Conservation (phyloP, 1,140 invertebrate genomes). For the Hylyphantes graminicola region DNA sequence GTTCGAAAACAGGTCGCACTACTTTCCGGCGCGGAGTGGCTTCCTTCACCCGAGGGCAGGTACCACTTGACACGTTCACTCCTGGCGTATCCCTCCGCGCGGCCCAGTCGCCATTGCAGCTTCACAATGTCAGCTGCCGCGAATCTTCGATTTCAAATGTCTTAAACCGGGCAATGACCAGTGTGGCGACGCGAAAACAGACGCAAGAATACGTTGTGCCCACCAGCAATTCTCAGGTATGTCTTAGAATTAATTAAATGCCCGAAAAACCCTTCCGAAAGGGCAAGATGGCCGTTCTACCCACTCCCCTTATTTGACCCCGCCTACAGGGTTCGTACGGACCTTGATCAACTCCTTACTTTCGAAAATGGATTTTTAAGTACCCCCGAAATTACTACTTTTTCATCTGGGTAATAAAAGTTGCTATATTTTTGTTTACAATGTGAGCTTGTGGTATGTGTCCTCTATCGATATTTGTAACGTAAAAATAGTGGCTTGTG, state of each 20-base stretch:
- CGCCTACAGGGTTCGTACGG: no score
- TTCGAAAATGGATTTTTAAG: no score
- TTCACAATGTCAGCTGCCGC: slow-evolving; percentile 21
- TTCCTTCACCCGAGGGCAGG: slow-evolving; percentile 46
- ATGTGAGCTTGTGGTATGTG: no score
- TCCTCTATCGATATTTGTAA: no score
- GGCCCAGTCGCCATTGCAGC: slow-evolving; percentile 50
- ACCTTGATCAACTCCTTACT: no score
- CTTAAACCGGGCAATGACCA: slow-evolving; percentile 57
- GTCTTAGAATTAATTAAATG: slow-evolving; percentile 11
- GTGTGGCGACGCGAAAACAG: slow-evolving; percentile 57
- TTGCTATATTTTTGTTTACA: no score
- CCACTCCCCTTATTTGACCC: no score
- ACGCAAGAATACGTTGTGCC: slow-evolving; percentile 62
- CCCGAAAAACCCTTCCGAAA: background rate
- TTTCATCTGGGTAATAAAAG: no score
- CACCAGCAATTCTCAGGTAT: slow-evolving; percentile 63
- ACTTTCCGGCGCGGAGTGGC: slow-evolving; percentile 29
- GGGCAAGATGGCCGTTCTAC: slow-evolving; percentile 54
- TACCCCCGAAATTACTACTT: no score
- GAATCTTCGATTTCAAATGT: slow-evolving; percentile 38
- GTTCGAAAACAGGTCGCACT: slow-evolving; percentile 10
- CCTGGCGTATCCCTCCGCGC: slow-evolving; percentile 38
- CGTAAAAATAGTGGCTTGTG: no score
- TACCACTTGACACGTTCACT: slow-evolving; percentile 45